phyloP scores from a whole-genome alignment of 2,797 vertebrate species.

The Astyanax mexicanus region DNA sequence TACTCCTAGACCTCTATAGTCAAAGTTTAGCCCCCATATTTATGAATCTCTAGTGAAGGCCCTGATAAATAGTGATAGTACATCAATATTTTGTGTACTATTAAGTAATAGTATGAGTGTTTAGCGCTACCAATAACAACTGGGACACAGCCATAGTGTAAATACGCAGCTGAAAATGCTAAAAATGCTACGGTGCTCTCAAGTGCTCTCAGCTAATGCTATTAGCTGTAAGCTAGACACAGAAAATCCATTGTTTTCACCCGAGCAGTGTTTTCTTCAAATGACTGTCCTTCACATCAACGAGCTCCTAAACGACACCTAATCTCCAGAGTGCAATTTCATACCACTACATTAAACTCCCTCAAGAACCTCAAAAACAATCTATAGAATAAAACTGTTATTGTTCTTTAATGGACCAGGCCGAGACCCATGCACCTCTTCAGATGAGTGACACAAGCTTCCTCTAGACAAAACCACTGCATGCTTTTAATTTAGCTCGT shows the following conservation, averaged over 20 bases:
- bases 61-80: no score
- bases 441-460: slow-evolving; percentile 40
- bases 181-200: no score
- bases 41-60: no score
- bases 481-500: slow-evolving; percentile 38
- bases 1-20: no score
- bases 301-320: not conserved
- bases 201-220: not conserved
- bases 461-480: slow-evolving; percentile 47
- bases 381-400: slow-evolving; percentile 1
- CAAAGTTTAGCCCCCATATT: no score
- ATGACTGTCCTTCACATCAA: not conserved
- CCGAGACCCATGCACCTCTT: slow-evolving; percentile 25
- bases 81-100: no score
- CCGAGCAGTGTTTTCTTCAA: not conserved
- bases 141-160: no score
- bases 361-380: slow-evolving; percentile 13
- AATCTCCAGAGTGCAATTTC: not conserved
- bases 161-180: no score
- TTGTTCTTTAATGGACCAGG: slow-evolving; percentile 29
- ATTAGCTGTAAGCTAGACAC: not conserved
- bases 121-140: no score
- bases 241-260: not conserved
- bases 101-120: no score
- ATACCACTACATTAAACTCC: slow-evolving; percentile 2